These are phyloP conservation scores for Sarcophilus harrisii DNA, from an alignment of 2,797 vertebrate species.

Conservation along the genomic window DNA sequence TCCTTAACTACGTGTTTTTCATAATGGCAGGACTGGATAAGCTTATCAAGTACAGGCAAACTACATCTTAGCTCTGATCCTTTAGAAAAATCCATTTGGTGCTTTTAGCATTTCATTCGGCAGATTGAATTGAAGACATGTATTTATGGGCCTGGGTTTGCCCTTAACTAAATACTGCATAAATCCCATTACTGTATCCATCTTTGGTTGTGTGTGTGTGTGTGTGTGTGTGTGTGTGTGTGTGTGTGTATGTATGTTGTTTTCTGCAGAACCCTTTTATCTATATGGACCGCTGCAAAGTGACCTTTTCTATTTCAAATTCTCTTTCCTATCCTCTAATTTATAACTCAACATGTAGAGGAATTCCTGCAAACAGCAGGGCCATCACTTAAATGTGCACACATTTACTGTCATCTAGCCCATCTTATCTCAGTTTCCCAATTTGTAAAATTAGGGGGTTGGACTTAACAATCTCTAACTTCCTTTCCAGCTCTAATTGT, in stretches of 20 bases:
- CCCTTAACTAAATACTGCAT: conserved; percentile 65
- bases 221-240: not conserved
- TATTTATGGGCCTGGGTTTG: conserved; percentile 68
- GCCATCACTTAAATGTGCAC: not conserved
- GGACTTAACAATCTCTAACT: not conserved
- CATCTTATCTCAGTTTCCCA: not conserved
- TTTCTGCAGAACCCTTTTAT: conserved; percentile 68
- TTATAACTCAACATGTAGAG: not conserved
- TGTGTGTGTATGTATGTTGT: conserved; percentile 25
- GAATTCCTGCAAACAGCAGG: not conserved
- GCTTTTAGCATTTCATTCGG: conserved; percentile 71
- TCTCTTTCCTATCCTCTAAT: conserved; percentile 12
- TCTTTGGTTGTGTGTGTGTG: conserved; percentile 50
- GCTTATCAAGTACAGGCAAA: conserved; percentile 63
- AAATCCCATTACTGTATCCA: conserved; percentile 71
- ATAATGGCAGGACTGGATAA: conserved; percentile 54
- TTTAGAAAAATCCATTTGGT: conserved; percentile 63
- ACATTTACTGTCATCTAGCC: not conserved
- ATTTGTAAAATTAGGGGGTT: not conserved
- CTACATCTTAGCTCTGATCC: conserved; percentile 68
- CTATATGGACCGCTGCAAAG: conserved; percentile 52
- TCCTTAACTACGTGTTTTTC: conserved; percentile 25
- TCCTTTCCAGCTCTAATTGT: not conserved
- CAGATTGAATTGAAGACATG: conserved; percentile 67
- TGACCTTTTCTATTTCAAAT: conserved; percentile 49